phyloP scores from a whole-genome alignment of 2,888 invertebrate genomes.

The Osmoderma eremita region DNA sequence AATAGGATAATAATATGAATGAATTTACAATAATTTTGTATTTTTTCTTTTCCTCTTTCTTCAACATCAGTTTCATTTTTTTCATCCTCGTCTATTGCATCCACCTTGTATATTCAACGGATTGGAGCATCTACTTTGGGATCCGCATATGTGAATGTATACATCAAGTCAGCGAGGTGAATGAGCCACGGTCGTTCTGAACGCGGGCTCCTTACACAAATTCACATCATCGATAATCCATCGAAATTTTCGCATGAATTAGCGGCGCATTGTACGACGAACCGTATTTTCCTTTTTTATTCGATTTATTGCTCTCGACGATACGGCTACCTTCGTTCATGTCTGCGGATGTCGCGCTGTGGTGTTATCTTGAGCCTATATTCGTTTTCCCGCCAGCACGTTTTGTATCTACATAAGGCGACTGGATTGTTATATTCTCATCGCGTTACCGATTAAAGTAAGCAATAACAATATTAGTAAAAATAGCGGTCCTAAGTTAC shows the following conservation, averaged over 20 bases:
- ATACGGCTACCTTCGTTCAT: slow-evolving; percentile 17
- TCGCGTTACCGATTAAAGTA: background rate
- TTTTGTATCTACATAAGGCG: background rate
- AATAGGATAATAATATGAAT: no score
- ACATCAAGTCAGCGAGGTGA: background rate
- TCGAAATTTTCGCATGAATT: slow-evolving; percentile 35
- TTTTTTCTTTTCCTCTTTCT: no score
- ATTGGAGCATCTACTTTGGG: no score
- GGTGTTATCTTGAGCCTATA: slow-evolving; percentile 9
- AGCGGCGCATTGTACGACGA: slow-evolving; percentile 16
- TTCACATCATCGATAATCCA: slow-evolving; percentile 29
- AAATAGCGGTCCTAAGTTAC: no score
- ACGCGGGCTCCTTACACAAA: slow-evolving; percentile 5
- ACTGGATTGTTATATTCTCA: background rate
- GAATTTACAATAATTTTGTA: no score
- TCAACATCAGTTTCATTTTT: no score
- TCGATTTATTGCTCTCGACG: slow-evolving; percentile 14
- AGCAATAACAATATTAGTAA: background rate
- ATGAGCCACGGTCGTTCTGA: background rate
- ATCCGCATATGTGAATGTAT: no score
- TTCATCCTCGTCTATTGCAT: no score
- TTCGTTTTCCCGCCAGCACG: slow-evolving; percentile 5
- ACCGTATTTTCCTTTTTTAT: slow-evolving; percentile 13
- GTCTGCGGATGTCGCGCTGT: slow-evolving; percentile 7
- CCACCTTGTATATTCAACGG: no score